phyloP scores from a whole-genome alignment of 2,113 vertebrate genomes.

The Morphnarchus princeps region DNA sequence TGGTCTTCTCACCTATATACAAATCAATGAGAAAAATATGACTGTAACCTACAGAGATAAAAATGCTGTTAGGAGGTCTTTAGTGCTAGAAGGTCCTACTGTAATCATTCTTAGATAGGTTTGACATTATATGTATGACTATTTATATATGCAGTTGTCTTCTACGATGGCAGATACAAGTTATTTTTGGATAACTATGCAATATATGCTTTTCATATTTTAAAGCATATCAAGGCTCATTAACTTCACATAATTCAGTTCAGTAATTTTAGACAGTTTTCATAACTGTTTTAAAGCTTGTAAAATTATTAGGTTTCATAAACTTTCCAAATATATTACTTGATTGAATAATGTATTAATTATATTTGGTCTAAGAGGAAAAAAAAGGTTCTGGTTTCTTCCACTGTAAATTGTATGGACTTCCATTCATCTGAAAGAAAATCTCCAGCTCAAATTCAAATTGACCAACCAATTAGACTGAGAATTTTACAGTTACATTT shows the following conservation, averaged over 20 bases:
- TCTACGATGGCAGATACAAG: neutral
- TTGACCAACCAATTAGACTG: neutral
- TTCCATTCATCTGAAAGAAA: neutral
- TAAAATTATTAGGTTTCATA: neutral
- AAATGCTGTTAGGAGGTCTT: neutral
- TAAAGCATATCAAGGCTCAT: neutral
- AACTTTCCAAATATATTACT: neutral
- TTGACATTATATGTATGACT: neutral
- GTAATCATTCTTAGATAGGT: neutral
- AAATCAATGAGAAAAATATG: neutral
- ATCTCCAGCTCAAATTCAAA: neutral
- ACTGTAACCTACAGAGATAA: neutral
- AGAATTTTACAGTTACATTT: neutral
- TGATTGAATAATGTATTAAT: neutral
- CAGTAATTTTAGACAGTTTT: neutral
- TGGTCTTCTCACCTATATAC: neutral
- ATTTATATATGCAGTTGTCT: neutral
- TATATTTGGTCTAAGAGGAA: neutral
- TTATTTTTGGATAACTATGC: neutral
- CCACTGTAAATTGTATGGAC: neutral
- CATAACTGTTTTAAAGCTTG: neutral
- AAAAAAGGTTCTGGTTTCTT: neutral
- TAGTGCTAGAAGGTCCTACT: neutral
- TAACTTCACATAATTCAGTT: neutral
- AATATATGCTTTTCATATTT: neutral